phyloP scores from a whole-genome alignment of 2,888 invertebrate genomes.

The Atrina japonica region DNA sequence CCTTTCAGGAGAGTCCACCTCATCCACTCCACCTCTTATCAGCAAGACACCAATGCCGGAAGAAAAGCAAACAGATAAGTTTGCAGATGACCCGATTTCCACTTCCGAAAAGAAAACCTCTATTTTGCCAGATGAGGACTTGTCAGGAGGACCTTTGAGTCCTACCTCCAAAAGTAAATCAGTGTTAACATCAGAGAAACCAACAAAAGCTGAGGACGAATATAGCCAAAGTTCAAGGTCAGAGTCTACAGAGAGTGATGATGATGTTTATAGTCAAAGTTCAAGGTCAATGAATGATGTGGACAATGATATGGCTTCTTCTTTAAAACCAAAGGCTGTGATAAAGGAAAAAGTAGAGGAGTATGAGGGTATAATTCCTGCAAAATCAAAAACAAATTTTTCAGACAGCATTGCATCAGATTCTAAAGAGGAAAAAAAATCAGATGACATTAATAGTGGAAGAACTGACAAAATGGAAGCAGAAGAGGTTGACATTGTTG shows the following conservation, averaged over 20 bases:
- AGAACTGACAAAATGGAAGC: too few species aligned
- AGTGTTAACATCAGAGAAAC: slow-evolving; percentile 24
- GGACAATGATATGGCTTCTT: slow-evolving; percentile 41
- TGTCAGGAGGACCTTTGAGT: slow-evolving; percentile 32
- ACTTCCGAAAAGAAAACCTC: slow-evolving; percentile 20
- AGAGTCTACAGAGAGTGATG: too few species aligned
- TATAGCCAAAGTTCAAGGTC: too few species aligned
- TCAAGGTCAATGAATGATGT: slow-evolving; percentile 31
- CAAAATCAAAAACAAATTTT: slow-evolving; percentile 41
- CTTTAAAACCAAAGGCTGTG: slow-evolving; percentile 8
- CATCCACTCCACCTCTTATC: slow-evolving; percentile 28
- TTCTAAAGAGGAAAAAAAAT: slow-evolving; percentile 10
- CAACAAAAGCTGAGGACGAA: slow-evolving; percentile 10
- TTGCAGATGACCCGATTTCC: slow-evolving; percentile 50
- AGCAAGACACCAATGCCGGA: slow-evolving; percentile 37
- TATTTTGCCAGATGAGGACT: slow-evolving; percentile 40
- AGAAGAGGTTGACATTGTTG: slow-evolving; percentile 43
- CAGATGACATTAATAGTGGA: not conserved
- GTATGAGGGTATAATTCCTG: slow-evolving; percentile 56
- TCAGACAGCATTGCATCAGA: slow-evolving; percentile 1
- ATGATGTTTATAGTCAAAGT: too few species aligned
- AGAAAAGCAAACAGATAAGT: slow-evolving; percentile 23
- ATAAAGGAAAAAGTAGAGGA: slow-evolving; percentile 40
- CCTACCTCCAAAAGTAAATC: slow-evolving; percentile 7
- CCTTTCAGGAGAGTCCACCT: slow-evolving; percentile 45